phyloP scores from a whole-genome alignment of 1,140 invertebrate species.

The Cecropterus lyciades region DNA sequence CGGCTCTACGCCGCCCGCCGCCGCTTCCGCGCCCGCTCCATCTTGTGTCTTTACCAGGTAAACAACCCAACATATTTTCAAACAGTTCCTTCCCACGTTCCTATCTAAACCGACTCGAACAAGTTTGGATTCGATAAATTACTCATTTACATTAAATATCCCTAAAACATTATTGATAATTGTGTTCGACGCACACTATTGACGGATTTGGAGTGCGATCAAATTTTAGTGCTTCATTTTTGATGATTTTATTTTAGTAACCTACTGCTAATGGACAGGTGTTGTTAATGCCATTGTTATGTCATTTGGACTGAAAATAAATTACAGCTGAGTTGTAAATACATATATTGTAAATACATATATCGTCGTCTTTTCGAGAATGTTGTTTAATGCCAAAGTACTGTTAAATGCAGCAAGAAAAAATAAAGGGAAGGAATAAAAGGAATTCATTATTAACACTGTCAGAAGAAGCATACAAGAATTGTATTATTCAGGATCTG shows the following conservation, averaged over 20 bases:
- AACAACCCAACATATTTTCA: slow-evolving; percentile 47
- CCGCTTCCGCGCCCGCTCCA: slow-evolving; percentile 55
- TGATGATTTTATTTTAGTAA: slow-evolving; percentile 62
- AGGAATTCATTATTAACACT: background rate
- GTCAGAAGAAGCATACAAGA: background rate
- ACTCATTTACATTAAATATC: slow-evolving; percentile 29
- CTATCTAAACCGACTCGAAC: slow-evolving; percentile 42
- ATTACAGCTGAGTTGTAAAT: slow-evolving; percentile 20
- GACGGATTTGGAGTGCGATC: slow-evolving; percentile 58
- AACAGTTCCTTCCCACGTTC: slow-evolving; percentile 30
- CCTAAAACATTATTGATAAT: slow-evolving; percentile 22
- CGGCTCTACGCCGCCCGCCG: slow-evolving; percentile 59
- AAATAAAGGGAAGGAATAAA: background rate
- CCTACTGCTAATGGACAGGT: slow-evolving; percentile 52
- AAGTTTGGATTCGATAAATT: slow-evolving; percentile 6
- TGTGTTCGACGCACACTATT: slow-evolving; percentile 19
- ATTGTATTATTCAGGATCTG: background rate
- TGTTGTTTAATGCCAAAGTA: too few species aligned
- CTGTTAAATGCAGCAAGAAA: too few species aligned
- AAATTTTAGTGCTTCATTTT: slow-evolving; percentile 58
- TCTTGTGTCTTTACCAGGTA: slow-evolving; percentile 61
- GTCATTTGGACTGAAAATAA: slow-evolving; percentile 23
- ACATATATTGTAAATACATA: slow-evolving; percentile 4
- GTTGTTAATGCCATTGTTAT: slow-evolving; percentile 54
- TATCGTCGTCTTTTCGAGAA: background rate